These are phyloP conservation scores for Carettochelys insculpta DNA, from an alignment of 2,113 vertebrate species.

Conservation along the genomic window DNA sequence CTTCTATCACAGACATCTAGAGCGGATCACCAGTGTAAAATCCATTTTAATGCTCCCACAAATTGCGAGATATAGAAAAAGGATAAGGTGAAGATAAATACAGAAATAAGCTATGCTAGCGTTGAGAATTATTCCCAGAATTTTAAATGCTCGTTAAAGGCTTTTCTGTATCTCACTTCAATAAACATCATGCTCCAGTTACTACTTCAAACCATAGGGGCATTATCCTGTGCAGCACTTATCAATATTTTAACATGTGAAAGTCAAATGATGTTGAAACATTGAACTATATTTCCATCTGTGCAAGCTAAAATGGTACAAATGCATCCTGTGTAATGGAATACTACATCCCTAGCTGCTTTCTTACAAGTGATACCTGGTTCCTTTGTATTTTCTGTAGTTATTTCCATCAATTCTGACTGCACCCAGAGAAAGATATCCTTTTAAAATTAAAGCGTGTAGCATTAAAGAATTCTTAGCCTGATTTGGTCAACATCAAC, in stretches of 20 bases:
- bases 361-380: constrained; percentile 83
- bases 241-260: constrained; percentile 93
- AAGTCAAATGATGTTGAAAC: constrained; percentile 95
- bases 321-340: constrained; percentile 83
- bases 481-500: constrained; percentile 63
- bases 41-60: constrained; percentile 21
- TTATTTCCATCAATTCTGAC: constrained; percentile 68
- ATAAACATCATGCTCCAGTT: constrained; percentile 86
- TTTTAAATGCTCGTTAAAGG: constrained; percentile 85
- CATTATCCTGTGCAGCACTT: constrained; percentile 79
- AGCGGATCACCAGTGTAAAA: constrained; percentile 53
- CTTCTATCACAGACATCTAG: not conserved
- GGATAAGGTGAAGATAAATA: constrained; percentile 56
- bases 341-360: constrained; percentile 84
- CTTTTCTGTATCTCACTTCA: constrained; percentile 83
- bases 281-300: constrained; percentile 92
- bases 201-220: constrained; percentile 79
- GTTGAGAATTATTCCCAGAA: constrained; percentile 74
- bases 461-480: constrained; percentile 56
- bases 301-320: constrained; percentile 85
- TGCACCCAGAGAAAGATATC: constrained; percentile 69
- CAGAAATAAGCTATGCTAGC: constrained; percentile 61
- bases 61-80: constrained; percentile 50
- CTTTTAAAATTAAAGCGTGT: constrained; percentile 76
- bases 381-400: constrained; percentile 70